Percentiles rank a stretch among this genome's conserved stretches.
Conservation (phyloP, 2,888 invertebrate genomes). For the Drosophila tripunctata region DNA sequence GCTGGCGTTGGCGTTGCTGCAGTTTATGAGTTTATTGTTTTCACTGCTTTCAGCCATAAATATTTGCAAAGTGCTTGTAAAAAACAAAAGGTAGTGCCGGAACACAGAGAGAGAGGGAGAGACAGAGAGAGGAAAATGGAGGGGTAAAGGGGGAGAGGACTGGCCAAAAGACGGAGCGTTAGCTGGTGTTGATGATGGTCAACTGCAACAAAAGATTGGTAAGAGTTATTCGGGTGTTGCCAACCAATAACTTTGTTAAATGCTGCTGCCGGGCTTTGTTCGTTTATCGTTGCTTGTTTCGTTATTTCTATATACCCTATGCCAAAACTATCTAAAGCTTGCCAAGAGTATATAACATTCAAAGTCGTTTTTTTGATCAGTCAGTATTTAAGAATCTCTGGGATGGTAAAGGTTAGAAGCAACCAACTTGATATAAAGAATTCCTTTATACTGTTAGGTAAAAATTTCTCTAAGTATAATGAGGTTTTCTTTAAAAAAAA, state of each 20-base stretch:
- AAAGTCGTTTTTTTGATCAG: too few species aligned
- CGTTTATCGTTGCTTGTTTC: constrained; percentile 15
- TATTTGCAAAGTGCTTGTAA: constrained; percentile 79
- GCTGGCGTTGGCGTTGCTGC: constrained; percentile 51
- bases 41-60: constrained; percentile 70
- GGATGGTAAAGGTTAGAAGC: too few species aligned
- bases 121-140: not conserved
- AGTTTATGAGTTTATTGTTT: constrained; percentile 79
- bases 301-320: not conserved
- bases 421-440: too few species aligned
- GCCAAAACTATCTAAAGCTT: not conserved
- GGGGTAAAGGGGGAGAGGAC: not conserved
- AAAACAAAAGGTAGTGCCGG: constrained; percentile 73
- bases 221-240: not conserved
- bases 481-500: too few species aligned
- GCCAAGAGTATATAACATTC: not conserved
- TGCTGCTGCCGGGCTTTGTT: constrained; percentile 45
- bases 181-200: constrained; percentile 63
- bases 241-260: constrained; percentile 68
- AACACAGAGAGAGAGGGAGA: not conserved
- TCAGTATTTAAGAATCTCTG: too few species aligned
- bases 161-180: constrained; percentile 33
- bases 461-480: too few species aligned
- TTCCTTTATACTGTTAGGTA: too few species aligned
- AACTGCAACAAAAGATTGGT: constrained; percentile 14